These are phyloP conservation scores for Drosophila sucinea DNA, from an alignment of 1,140 invertebrate species.

Conservation along the genomic window DNA sequence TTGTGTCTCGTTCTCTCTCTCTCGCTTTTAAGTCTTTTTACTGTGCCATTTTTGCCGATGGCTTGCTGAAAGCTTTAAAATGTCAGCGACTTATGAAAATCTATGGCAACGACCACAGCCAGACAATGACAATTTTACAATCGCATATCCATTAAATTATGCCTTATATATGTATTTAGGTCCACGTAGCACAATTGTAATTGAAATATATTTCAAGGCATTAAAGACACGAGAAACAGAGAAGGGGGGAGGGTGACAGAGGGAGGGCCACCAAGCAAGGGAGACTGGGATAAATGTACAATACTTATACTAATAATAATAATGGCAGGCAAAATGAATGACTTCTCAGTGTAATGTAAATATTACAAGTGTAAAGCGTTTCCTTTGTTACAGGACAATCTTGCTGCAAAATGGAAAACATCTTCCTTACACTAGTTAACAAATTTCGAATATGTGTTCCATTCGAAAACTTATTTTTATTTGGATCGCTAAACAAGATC, in stretches of 20 bases:
- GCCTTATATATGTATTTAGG: not conserved
- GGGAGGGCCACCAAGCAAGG: not conserved
- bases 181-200: conserved; percentile 16
- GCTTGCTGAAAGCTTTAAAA: conserved; percentile 3
- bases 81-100: conserved; percentile 22
- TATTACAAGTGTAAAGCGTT: conserved; percentile 5
- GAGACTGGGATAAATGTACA: not conserved
- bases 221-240: not conserved
- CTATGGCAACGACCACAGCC: conserved; percentile 7
- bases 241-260: not conserved
- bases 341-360: not conserved
- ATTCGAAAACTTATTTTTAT: too few species aligned
- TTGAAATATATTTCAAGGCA: conserved; percentile 29
- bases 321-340: not conserved
- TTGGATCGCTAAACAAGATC: too few species aligned
- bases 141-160: conserved; percentile 31
- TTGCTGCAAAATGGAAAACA: too few species aligned
- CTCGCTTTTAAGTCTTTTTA: not conserved
- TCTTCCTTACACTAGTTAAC: not conserved
- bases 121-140: conserved; percentile 25
- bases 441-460: not conserved
- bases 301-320: conserved; percentile 5
- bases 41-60: not conserved
- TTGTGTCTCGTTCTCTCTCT: not conserved
- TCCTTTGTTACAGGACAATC: not conserved